phyloP scores from a whole-genome alignment of 1,140 invertebrate genomes.

The Papilio dardanus region DNA sequence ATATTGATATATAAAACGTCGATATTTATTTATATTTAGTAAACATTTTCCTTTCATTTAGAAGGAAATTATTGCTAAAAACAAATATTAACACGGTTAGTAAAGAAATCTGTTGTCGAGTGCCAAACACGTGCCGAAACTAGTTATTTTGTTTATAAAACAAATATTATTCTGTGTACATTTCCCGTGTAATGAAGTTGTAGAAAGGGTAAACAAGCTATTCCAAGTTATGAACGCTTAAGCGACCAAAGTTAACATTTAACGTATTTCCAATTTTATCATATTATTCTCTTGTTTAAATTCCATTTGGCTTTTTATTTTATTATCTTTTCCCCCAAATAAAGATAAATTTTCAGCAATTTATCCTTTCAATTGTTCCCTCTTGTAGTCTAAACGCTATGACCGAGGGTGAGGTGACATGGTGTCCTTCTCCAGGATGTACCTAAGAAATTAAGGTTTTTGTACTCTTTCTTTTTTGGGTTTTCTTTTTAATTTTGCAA shows the following conservation, averaged over 20 bases:
- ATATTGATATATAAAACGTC: background rate
- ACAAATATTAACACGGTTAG: background rate
- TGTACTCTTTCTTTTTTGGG: no score
- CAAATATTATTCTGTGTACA: background rate
- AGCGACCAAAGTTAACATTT: background rate
- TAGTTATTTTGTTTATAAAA: background rate
- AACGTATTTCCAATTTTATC: background rate
- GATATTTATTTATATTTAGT: background rate
- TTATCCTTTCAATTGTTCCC: background rate
- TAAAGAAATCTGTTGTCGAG: background rate
- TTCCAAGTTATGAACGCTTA: background rate
- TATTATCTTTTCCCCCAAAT: no score
- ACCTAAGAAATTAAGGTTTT: no score
- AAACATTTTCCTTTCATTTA: background rate
- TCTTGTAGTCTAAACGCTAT: background rate
- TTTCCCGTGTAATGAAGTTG: slow-evolving; percentile 5
- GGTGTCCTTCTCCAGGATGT: no score
- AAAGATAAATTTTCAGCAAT: no score
- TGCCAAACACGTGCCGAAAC: background rate
- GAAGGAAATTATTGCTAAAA: background rate
- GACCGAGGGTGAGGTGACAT: no score
- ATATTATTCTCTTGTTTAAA: no score
- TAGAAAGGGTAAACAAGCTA: background rate
- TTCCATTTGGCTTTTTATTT: no score
- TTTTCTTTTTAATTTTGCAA: no score